Evolutionary conservation across 1,140 invertebrate species (phyloP).

Genomic region (Aphelenchoides avenae): DNA sequence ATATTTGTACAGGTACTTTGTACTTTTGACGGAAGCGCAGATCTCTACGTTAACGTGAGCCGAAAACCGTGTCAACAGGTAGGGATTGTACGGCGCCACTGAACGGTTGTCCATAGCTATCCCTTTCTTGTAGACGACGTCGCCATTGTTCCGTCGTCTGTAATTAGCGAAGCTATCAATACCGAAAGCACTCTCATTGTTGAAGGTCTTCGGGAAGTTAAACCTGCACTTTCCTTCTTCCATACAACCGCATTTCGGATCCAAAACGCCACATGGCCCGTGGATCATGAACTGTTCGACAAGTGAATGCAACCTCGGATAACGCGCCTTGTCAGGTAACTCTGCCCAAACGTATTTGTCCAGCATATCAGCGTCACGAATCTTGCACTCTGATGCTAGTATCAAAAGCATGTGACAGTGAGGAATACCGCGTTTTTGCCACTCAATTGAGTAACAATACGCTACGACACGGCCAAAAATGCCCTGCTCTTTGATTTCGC

Average conservation of each 20-base stretch:
- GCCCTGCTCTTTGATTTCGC: conserved; percentile 48
- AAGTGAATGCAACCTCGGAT: conserved; percentile 59
- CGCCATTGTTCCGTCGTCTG: conserved; percentile 31
- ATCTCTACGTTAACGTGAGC: conserved; percentile 64
- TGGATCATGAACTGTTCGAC: conserved; percentile 61
- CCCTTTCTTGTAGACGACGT: conserved; percentile 1
- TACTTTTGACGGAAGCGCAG: conserved; percentile 63
- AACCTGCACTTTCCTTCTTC: too few relatives aligned
- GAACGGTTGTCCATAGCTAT: conserved; percentile 62
- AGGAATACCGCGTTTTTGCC: conserved; percentile 64
- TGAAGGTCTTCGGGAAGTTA: conserved; percentile 33
- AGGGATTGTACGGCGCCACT: conserved; percentile 64
- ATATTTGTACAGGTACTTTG: conserved; percentile 63
- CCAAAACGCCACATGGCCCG: conserved; percentile 43
- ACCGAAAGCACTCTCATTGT: conserved; percentile 12
- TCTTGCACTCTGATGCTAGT: conserved; percentile 42
- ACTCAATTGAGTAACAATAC: conserved; percentile 61
- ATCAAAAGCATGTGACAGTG: conserved; percentile 64
- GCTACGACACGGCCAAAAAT: conserved; percentile 50
- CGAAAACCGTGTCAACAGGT: conserved; percentile 63
- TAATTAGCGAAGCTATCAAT: conserved; percentile 24
- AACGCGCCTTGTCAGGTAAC: conserved; percentile 62
- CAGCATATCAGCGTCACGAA: conserved; percentile 54
- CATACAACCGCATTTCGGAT: conserved; percentile 46
- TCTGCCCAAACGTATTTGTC: conserved; percentile 64